Evolutionary conservation across 2,113 vertebrate species (phyloP), one percentile per base, ranked within the genome.

Genomic region (Psephotus haematonotus): DNA sequence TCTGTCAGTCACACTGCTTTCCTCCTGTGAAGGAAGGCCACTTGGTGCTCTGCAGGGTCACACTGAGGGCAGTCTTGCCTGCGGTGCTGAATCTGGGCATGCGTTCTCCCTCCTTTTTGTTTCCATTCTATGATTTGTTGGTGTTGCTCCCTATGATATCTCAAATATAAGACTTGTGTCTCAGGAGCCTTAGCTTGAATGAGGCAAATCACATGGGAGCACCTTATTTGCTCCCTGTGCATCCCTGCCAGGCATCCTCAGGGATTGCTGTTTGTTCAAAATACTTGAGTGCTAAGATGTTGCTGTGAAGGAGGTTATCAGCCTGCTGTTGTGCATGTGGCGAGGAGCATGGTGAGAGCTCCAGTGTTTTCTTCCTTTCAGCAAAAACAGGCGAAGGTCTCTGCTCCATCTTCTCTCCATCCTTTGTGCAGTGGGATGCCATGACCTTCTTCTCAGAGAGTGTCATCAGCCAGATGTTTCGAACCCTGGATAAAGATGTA

Each of bases 361-460:
- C 50, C 60, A 6, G 27, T 92, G 57, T 96, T 96, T 59, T 96
- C 44, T 98, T 90, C 92, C 53, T 92, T 93, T 44, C 91, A 99
- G 98, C 98, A 70, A 99, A 98, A 96, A 97, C 98, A 28, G 97
- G 97, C 10, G 98, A 99, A 97, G 98, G 98, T 47, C 94, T 98
- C 90, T 99, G 99, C 96, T 98, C 98, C 88, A 97, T 99, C 76
- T 98, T 99, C 90, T 99, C 99, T 17, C 98, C 98, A 11, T 99
- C 99, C 37, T 99, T 98, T 85, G 98, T 99, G 69, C 99, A 99
- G 87, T 99, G 99, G 99, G 99, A 99, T 35, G 99, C 99, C 55
- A 98, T 99, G 98, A 99, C 99, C 3, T 98, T 99, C 97, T 99
- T 99, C 97, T 98, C 98, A 4, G 99, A 99, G 96, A 99, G 99